Percentiles rank a stretch among this genome's conserved stretches.
Evolutionary conservation across 92 coral and sea anemone genomes (phyloP).

Genomic region (Metridium senile): DNA sequence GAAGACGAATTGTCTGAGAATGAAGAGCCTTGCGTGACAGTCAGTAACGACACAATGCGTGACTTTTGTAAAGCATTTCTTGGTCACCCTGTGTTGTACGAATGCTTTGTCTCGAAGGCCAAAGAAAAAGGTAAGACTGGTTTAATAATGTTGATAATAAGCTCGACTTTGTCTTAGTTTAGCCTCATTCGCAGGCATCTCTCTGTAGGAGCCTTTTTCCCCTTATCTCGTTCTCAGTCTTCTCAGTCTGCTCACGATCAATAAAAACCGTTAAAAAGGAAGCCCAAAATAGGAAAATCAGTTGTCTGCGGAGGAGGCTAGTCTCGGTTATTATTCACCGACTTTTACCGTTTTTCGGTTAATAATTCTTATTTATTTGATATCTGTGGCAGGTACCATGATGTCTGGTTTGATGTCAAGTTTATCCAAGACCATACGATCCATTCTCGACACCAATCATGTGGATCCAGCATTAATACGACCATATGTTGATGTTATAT

Average conservation of each 20-base stretch:
- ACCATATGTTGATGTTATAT: conserved; percentile 55
- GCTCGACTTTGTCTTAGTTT: background rate
- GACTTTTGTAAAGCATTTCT: conserved; percentile 6
- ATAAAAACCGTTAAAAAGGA: too few species aligned
- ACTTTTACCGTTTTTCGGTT: too few species aligned
- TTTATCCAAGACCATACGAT: conserved; percentile 37
- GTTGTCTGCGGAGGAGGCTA: too few species aligned
- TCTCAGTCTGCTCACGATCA: too few species aligned
- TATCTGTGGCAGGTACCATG: conserved; percentile 8
- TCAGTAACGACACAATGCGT: conserved; percentile 3
- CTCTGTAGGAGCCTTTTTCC: too few species aligned
- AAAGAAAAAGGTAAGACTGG: background rate
- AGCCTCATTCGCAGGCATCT: too few species aligned
- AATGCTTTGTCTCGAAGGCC: conserved; percentile 9
- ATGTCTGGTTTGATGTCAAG: conserved; percentile 26
- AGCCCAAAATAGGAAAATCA: too few species aligned
- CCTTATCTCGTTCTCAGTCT: too few species aligned
- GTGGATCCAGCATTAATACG: conserved; percentile 11
- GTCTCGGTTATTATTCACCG: too few species aligned
- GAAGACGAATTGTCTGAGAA: background rate
- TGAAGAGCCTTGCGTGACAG: background rate
- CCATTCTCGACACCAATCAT: conserved; percentile 30
- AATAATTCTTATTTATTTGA: too few species aligned
- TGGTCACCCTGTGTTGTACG: conserved; percentile 28
- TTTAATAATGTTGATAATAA: too few species aligned